Evolutionary conservation across 2,888 invertebrate species (phyloP).

Genomic region (Steinernema hermaphroditum): DNA sequence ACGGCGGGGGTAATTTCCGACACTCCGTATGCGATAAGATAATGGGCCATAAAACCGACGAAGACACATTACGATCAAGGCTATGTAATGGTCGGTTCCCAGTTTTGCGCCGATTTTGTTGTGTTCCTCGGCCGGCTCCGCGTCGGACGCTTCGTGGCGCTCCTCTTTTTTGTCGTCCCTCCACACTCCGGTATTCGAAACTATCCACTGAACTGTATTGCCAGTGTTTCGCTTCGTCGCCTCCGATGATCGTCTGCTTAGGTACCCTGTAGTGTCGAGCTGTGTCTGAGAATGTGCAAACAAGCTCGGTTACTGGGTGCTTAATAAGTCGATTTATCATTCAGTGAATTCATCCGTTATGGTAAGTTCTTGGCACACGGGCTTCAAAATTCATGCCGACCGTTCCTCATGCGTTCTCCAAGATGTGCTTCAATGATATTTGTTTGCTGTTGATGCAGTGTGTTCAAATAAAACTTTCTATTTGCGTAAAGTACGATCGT

Average conservation of each 20-base stretch:
- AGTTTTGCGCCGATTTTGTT: slow-evolving; percentile 20
- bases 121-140: slow-evolving; percentile 1
- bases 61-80: slow-evolving; percentile 28
- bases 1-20: slow-evolving; percentile 25
- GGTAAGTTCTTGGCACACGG: too few relatives aligned
- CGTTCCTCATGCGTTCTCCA: background rate
- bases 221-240: too few relatives aligned
- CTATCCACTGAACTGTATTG: too few relatives aligned
- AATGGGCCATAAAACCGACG: slow-evolving; percentile 28
- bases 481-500: background rate
- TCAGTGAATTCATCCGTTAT: too few relatives aligned
- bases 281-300: slow-evolving; percentile 19
- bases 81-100: slow-evolving; percentile 26
- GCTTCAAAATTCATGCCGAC: too few relatives aligned
- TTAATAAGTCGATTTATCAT: background rate
- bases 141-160: background rate
- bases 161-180: background rate
- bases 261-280: slow-evolving; percentile 28
- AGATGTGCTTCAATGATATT: background rate
- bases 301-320: slow-evolving; percentile 22
- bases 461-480: slow-evolving; percentile 17
- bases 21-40: slow-evolving; percentile 28
- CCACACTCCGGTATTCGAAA: background rate
- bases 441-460: slow-evolving; percentile 9
- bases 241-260: slow-evolving; percentile 2